Conservation (phyloP, 1,140 invertebrate genomes). For the Cydia amplana region DNA sequence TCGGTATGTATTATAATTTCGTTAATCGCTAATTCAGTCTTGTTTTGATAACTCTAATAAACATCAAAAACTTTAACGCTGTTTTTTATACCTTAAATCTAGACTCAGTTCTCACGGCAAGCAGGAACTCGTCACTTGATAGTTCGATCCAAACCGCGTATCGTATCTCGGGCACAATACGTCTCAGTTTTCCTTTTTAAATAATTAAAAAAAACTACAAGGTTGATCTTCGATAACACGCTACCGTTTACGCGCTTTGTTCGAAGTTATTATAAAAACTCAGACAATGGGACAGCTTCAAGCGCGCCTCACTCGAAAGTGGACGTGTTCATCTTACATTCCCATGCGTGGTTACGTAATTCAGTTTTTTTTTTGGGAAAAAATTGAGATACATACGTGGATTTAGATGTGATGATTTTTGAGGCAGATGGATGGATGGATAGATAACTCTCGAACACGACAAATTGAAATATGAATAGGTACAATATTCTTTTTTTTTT, state of each 20-base stretch:
- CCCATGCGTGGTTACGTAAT: slow-evolving; percentile 46
- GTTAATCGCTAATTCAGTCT: too few species aligned
- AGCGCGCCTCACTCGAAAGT: slow-evolving; percentile 63
- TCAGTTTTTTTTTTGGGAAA: neutral
- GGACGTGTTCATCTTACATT: slow-evolving; percentile 60
- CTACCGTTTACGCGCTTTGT: slow-evolving; percentile 77
- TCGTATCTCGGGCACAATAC: slow-evolving; percentile 58
- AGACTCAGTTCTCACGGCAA: slow-evolving; percentile 36
- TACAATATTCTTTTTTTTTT: too few species aligned
- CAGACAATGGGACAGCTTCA: slow-evolving; percentile 68
- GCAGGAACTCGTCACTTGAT: slow-evolving; percentile 50
- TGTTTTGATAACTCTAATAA: too few species aligned
- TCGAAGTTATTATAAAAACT: slow-evolving; percentile 68
- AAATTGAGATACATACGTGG: neutral
- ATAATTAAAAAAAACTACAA: slow-evolving; percentile 68
- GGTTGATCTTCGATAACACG: slow-evolving; percentile 74
- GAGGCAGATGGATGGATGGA: too few species aligned
- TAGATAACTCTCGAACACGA: too few species aligned
- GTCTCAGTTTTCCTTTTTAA: slow-evolving; percentile 58
- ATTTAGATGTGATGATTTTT: neutral
- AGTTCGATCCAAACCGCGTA: slow-evolving; percentile 49
- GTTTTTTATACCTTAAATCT: neutral
- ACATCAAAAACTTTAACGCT: too few species aligned
- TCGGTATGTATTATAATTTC: too few species aligned
- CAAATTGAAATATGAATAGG: too few species aligned